A percentile compares a stretch with the other conserved stretches of the same genome.
These are phyloP conservation scores for Brienomyrus longianalis DNA, from an alignment of 2,113 vertebrate genomes.

Conservation along the genomic window DNA sequence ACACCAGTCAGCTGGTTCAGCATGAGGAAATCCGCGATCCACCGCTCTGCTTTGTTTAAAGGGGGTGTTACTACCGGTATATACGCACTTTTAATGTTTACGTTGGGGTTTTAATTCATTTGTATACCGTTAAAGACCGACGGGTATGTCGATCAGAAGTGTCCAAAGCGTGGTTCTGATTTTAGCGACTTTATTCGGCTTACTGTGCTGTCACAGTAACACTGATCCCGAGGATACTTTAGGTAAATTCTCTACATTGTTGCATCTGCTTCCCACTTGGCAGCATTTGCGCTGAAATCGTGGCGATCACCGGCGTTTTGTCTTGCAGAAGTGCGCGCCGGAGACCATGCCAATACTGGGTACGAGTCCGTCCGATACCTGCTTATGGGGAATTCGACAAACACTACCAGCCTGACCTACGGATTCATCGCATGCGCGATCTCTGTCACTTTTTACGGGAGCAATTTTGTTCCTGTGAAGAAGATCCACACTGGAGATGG, in stretches of 20 bases:
- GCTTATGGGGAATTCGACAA: conserved; percentile 32
- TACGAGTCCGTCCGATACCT: not conserved
- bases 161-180: not conserved
- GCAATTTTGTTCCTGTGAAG: conserved; percentile 79
- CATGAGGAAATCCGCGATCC: not conserved
- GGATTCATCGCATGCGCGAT: conserved; percentile 63
- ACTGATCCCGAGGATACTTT: not conserved
- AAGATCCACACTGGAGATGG: conserved; percentile 77
- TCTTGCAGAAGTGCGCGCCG: not conserved
- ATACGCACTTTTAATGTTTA: not conserved
- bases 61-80: not conserved
- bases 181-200: not conserved
- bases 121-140: not conserved
- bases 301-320: not conserved
- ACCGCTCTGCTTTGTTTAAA: not conserved
- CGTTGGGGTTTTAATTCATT: not conserved
- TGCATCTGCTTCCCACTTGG: not conserved
- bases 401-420: conserved; percentile 50
- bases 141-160: not conserved
- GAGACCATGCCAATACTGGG: too few species aligned
- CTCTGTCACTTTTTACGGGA: conserved; percentile 68
- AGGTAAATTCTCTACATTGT: not conserved
- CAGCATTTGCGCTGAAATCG: not conserved
- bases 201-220: not conserved
- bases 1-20: conserved; percentile 10